A percentile compares a stretch with the other conserved stretches of the same genome.
These are phyloP conservation scores for Pristiophorus japonicus DNA, from an alignment of 2,113 vertebrate species.

Conservation along the genomic window DNA sequence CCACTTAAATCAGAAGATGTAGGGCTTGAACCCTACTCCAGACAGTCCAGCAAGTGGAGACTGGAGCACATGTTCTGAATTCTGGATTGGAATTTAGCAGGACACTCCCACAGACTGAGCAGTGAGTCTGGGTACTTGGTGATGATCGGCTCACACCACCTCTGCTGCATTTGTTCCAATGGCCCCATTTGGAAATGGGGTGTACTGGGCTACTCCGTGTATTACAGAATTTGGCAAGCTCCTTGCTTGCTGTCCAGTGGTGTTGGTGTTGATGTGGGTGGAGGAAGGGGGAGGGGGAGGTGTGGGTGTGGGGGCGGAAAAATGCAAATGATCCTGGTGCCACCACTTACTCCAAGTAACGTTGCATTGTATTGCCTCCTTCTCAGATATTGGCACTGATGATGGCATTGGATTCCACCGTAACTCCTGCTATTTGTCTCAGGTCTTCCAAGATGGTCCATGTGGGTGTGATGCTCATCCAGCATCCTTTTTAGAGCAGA, in stretches of 20 bases:
- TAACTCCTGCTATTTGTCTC: no score
- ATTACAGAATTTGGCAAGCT: neutral
- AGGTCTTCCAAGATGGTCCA: neutral
- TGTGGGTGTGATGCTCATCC: neutral
- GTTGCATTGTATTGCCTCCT: neutral
- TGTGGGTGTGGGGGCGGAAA: no score
- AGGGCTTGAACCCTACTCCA: no score
- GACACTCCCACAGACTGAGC: neutral
- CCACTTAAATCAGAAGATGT: neutral
- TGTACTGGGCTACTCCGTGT: neutral
- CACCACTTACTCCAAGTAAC: neutral
- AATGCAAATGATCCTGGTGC: neutral
- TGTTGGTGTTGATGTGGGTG: no score
- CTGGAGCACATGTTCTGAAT: neutral
- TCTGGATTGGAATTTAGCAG: neutral
- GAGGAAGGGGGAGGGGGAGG: no score
- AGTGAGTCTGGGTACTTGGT: neutral
- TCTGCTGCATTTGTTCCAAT: neutral
- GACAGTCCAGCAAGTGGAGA: neutral
- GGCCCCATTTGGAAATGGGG: neutral
- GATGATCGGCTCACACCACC: neutral
- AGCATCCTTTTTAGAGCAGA: neutral
- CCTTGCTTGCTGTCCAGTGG: neutral
- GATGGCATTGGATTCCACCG: neutral
- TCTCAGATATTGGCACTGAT: neutral